phyloP scores from a whole-genome alignment of 2,888 invertebrate genomes.

The Steinernema scapterisci region DNA sequence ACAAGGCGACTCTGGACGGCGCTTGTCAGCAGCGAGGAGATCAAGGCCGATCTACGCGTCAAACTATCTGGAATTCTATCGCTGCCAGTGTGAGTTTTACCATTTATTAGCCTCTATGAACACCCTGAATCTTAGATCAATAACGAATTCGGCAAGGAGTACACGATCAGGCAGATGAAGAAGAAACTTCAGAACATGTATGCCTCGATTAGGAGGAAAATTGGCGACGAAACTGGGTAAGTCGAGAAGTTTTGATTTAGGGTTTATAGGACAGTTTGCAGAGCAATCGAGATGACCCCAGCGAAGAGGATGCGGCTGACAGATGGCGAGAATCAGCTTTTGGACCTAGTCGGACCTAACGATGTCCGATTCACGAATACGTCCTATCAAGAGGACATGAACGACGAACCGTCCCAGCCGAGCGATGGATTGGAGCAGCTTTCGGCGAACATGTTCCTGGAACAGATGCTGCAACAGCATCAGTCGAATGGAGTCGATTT shows the following conservation, averaged over 20 bases:
- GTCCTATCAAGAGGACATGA: not conserved
- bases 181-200: constrained; percentile 30
- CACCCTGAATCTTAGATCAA: not conserved
- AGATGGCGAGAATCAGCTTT: constrained; percentile 21
- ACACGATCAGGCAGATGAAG: not conserved
- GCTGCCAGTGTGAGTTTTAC: not conserved
- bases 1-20: not conserved
- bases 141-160: not conserved
- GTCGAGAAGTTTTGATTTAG: not conserved
- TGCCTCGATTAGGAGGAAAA: constrained; percentile 18
- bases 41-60: not conserved
- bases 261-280: not conserved
- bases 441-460: not conserved
- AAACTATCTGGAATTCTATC: not conserved
- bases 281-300: not conserved
- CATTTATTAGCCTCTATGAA: not conserved
- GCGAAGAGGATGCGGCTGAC: not conserved
- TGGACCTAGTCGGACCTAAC: constrained; percentile 21
- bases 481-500: not conserved
- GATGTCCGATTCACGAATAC: not conserved
- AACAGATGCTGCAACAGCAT: constrained; percentile 14
- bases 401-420: not conserved
- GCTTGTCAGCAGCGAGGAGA: not conserved
- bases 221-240: constrained; percentile 9
- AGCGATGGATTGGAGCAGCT: not conserved